These are phyloP conservation scores for Polylopha cassiicola DNA, from an alignment of 2,888 invertebrate genomes.

Conservation along the genomic window DNA sequence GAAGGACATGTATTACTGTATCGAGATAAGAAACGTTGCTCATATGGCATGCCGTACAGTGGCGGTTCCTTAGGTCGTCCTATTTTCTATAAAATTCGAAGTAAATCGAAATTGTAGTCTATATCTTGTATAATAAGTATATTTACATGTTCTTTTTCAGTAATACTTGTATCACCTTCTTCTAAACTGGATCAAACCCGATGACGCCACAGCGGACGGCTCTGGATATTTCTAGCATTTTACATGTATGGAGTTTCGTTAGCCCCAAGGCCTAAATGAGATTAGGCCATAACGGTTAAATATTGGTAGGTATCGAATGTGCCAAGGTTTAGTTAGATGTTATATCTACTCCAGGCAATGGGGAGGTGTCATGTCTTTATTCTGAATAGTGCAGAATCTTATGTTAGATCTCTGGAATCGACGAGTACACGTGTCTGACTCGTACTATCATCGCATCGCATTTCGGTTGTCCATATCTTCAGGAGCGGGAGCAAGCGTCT, in stretches of 20 bases:
- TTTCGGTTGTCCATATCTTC: constrained; percentile 19
- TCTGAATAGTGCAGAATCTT: constrained; percentile 21
- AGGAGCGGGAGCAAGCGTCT: constrained; percentile 26
- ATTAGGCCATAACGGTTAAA: constrained; percentile 20
- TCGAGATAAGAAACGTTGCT: too few relatives aligned
- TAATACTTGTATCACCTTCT: too few relatives aligned
- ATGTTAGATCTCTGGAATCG: constrained; percentile 9
- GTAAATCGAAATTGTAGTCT: too few relatives aligned
- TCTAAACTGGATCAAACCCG: too few relatives aligned
- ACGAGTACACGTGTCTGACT: constrained; percentile 9
- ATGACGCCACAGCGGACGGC: too few relatives aligned
- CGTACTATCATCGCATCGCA: constrained; percentile 17
- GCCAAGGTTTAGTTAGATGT: constrained; percentile 11
- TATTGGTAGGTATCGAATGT: constrained; percentile 6
- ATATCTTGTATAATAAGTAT: too few relatives aligned
- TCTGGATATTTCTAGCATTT: too few relatives aligned
- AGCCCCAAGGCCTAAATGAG: constrained; percentile 6
- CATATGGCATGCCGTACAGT: too few relatives aligned
- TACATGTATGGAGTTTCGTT: too few relatives aligned
- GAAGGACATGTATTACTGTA: constrained; percentile 17
- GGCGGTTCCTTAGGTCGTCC: too few relatives aligned
- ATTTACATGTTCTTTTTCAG: too few relatives aligned
- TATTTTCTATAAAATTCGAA: too few relatives aligned
- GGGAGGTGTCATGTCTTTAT: constrained; percentile 19
- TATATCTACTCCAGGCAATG: constrained; percentile 7